Conservation (phyloP, 2,888 invertebrate genomes). For the Plemyria rubiginata region DNA sequence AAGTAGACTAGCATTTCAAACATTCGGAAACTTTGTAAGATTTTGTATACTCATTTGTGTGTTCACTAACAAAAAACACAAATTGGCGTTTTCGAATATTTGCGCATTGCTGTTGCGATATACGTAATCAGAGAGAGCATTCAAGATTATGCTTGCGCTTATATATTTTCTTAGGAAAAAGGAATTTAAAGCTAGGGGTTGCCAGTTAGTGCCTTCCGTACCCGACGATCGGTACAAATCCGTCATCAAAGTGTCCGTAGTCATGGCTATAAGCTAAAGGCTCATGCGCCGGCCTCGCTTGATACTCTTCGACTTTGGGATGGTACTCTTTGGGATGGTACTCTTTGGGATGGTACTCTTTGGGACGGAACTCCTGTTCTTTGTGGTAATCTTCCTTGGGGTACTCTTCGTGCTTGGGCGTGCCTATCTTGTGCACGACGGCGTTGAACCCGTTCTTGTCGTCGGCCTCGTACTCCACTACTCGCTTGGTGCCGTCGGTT, state of each 20-base stretch:
- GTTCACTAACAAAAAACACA: no score
- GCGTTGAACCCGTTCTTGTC: slow-evolving; percentile 86
- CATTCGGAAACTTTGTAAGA: no score
- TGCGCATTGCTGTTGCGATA: no score
- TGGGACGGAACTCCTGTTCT: slow-evolving; percentile 31
- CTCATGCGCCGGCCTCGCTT: slow-evolving; percentile 50
- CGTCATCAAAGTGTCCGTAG: slow-evolving; percentile 62
- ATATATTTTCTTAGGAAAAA: not conserved
- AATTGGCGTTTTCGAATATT: no score
- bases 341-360: slow-evolving; percentile 33
- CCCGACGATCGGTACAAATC: slow-evolving; percentile 64
- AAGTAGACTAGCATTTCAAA: no score
- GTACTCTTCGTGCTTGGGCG: slow-evolving; percentile 61
- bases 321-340: slow-evolving; percentile 37
- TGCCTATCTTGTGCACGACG: slow-evolving; percentile 83
- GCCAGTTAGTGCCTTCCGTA: slow-evolving; percentile 59
- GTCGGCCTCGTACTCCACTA: slow-evolving; percentile 85
- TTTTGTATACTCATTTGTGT: no score
- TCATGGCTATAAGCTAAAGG: slow-evolving; percentile 60
- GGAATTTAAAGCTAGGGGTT: not conserved
- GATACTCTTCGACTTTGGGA: slow-evolving; percentile 37
- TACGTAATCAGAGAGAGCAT: no score
- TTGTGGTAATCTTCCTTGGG: slow-evolving; percentile 43
- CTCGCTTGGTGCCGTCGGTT: slow-evolving; percentile 84
- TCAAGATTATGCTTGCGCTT: not conserved